phyloP scores from a whole-genome alignment of 2,797 vertebrate species.

The Propithecus perrieri region DNA sequence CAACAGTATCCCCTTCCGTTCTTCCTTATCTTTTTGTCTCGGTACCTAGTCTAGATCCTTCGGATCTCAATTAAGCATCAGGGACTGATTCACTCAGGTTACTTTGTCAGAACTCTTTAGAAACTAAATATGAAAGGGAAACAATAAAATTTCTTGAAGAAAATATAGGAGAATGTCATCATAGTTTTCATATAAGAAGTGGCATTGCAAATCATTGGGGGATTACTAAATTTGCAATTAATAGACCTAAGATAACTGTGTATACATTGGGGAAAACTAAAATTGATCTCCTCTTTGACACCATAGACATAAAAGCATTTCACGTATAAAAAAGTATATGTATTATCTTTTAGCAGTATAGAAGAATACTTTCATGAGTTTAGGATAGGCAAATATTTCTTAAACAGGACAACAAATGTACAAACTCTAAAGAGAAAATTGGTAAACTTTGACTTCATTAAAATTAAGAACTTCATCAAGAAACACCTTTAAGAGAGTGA shows the following conservation, averaged over 20 bases:
- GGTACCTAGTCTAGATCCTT: neutral
- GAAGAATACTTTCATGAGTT: neutral
- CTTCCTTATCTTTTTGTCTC: neutral
- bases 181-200: neutral
- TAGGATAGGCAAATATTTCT: neutral
- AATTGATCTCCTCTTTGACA: neutral
- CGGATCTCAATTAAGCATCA: neutral
- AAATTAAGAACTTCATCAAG: neutral
- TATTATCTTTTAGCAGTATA: neutral
- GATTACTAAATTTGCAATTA: neutral
- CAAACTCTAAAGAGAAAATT: neutral
- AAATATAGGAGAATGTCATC: neutral
- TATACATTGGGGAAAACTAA: neutral
- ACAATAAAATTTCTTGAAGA: neutral
- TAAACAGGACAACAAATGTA: neutral
- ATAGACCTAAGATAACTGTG: neutral
- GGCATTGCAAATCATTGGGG: neutral
- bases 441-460: neutral
- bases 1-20: neutral
- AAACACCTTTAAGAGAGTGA: neutral
- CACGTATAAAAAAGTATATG: neutral
- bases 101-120: neutral
- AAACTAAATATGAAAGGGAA: neutral
- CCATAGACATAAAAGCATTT: neutral
- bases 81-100: neutral